phyloP scores from a whole-genome alignment of 2,888 invertebrate species.

The Acanthococcus lagerstroemiae region DNA sequence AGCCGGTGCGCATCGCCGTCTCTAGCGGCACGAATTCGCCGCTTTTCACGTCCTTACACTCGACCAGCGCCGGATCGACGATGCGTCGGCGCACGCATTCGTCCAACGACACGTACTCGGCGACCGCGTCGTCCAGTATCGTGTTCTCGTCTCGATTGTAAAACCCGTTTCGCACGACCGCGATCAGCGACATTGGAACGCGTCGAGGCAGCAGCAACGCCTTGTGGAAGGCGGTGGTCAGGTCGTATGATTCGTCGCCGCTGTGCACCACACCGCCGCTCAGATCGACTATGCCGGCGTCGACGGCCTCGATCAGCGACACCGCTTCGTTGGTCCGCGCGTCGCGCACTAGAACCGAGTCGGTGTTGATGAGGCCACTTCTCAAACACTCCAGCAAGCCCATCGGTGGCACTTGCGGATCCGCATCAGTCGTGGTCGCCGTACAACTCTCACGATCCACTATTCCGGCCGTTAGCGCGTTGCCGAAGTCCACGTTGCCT shows the following conservation, averaged over 20 bases:
- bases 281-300: conserved; percentile 66
- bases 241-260: conserved; percentile 56
- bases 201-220: conserved; percentile 56
- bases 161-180: conserved; percentile 58
- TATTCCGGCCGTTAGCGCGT: conserved; percentile 57
- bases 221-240: conserved; percentile 58
- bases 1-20: conserved; percentile 59
- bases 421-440: conserved; percentile 55
- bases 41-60: conserved; percentile 65
- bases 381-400: conserved; percentile 68
- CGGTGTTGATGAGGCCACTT: conserved; percentile 63
- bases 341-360: conserved; percentile 62
- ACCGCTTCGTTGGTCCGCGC: conserved; percentile 58
- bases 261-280: conserved; percentile 59
- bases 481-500: conserved; percentile 47
- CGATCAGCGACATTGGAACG: conserved; percentile 67
- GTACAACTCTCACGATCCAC: conserved; percentile 57
- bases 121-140: conserved; percentile 61
- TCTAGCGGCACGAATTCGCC: conserved; percentile 61
- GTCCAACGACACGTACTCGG: conserved; percentile 58
- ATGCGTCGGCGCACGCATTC: conserved; percentile 70
- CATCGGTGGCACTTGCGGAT: conserved; percentile 50
- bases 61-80: conserved; percentile 68
- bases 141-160: conserved; percentile 60
- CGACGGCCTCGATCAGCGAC: conserved; percentile 69